Conservation (phyloP, 2,888 invertebrate genomes). For the Danaus chrysippus region DNA sequence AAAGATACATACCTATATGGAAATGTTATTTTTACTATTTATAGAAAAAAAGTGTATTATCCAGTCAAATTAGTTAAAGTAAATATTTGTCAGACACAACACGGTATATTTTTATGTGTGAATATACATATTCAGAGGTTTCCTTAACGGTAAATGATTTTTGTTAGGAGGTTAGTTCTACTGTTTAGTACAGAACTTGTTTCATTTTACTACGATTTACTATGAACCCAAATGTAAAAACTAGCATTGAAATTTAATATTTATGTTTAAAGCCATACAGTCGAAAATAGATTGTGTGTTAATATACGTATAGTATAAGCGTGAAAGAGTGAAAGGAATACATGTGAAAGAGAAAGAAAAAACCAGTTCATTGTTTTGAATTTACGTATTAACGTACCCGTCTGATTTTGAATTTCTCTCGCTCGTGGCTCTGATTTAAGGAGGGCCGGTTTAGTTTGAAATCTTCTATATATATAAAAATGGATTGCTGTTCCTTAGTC, state of each 20-base stretch:
- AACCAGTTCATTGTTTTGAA: slow-evolving; percentile 24
- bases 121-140: slow-evolving; percentile 48
- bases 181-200: slow-evolving; percentile 65
- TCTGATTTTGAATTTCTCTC: slow-evolving; percentile 25
- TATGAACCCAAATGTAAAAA: slow-evolving; percentile 38
- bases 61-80: not conserved
- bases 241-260: slow-evolving; percentile 8
- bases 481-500: no score
- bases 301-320: slow-evolving; percentile 15
- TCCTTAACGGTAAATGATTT: slow-evolving; percentile 63
- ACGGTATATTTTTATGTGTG: not conserved
- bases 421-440: slow-evolving; percentile 1
- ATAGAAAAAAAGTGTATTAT: not conserved
- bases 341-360: slow-evolving; percentile 13
- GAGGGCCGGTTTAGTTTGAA: slow-evolving; percentile 23
- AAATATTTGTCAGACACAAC: slow-evolving; percentile 1
- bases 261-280: not conserved
- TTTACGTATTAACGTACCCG: slow-evolving; percentile 11
- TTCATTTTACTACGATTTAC: slow-evolving; percentile 71
- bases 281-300: not conserved
- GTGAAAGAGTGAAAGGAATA: slow-evolving; percentile 14
- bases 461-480: no score
- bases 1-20: no score
- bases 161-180: slow-evolving; percentile 55
- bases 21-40: not conserved